Percentiles rank a stretch among this genome's conserved stretches.
Conservation (phyloP, 2,888 invertebrate species). For the Callinectes sapidus region DNA sequence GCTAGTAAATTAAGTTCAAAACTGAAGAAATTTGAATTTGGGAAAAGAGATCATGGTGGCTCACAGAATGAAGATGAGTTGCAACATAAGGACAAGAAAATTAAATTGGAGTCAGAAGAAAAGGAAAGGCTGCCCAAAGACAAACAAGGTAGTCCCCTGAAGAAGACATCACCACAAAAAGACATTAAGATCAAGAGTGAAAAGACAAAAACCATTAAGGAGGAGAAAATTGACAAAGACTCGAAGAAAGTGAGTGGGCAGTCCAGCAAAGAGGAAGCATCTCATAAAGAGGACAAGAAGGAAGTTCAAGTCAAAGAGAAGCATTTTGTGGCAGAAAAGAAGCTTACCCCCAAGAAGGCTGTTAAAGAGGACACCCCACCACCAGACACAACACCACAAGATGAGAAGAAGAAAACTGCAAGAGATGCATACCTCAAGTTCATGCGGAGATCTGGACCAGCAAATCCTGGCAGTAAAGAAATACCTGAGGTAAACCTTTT, state of each 20-base stretch:
- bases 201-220: neutral
- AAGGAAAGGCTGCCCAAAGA: constrained; percentile 27
- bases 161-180: constrained; percentile 51
- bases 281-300: neutral
- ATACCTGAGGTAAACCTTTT: constrained; percentile 83
- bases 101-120: neutral
- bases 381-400: constrained; percentile 40
- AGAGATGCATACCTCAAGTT: constrained; percentile 78
- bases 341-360: constrained; percentile 38
- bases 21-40: constrained; percentile 27
- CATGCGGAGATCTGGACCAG: constrained; percentile 84
- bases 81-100: constrained; percentile 40
- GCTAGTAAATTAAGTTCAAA: constrained; percentile 46
- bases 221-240: neutral
- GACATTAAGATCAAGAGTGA: neutral
- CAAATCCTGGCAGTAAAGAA: constrained; percentile 88
- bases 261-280: neutral
- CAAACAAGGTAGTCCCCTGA: constrained; percentile 35
- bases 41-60: neutral
- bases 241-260: neutral
- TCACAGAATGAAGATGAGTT: neutral
- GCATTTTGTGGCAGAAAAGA: neutral
- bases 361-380: neutral
- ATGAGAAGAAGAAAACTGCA: constrained; percentile 64
- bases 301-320: neutral